A percentile compares a stretch with the other conserved stretches of the same genome.
Conservation (phyloP, 2,888 invertebrate genomes). For the Rotaria magnacalcarata region DNA sequence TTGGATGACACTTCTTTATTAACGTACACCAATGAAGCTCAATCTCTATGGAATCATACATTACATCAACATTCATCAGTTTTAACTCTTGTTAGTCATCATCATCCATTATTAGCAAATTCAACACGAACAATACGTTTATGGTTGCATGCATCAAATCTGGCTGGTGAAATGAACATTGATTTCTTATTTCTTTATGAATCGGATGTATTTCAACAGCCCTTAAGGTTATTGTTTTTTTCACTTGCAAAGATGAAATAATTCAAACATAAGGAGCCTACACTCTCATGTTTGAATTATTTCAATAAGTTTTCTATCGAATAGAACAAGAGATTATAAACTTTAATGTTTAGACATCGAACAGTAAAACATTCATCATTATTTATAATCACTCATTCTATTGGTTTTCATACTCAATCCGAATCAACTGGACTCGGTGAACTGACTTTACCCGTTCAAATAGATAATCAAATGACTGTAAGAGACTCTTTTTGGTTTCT, state of each 20-base stretch:
- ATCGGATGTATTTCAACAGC: slow-evolving; percentile 17
- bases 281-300: too few relatives aligned
- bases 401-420: background rate
- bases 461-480: slow-evolving; percentile 17
- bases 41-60: background rate
- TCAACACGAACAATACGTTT: background rate
- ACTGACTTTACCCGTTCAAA: background rate
- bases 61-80: background rate
- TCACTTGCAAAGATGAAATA: too few relatives aligned
- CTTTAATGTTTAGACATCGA: background rate
- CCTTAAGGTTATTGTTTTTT: background rate
- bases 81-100: background rate
- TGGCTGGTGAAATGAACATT: background rate
- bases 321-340: too few relatives aligned
- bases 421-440: background rate
- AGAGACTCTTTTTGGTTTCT: background rate
- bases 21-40: background rate
- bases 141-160: background rate
- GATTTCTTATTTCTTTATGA: slow-evolving; percentile 24
- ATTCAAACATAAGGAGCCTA: too few relatives aligned
- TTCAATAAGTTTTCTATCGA: too few relatives aligned
- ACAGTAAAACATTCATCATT: slow-evolving; percentile 29
- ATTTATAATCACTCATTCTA: background rate
- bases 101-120: background rate
- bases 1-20: background rate